These are phyloP conservation scores for Oreochromis grahami DNA, from an alignment of 2,797 vertebrate genomes.

Conservation along the genomic window DNA sequence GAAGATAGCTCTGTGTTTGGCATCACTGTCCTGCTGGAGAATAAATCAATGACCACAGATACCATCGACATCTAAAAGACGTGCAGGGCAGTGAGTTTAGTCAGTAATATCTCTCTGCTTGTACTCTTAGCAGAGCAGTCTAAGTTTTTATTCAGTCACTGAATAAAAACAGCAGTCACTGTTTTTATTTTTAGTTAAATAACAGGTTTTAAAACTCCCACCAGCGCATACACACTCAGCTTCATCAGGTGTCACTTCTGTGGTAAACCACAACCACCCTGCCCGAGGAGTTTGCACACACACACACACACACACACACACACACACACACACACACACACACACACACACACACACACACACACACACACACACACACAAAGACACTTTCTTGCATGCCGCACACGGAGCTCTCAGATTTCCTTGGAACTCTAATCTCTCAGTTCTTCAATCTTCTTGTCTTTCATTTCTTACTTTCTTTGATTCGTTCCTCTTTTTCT, in stretches of 20 bases:
- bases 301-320: not conserved
- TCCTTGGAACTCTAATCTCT: conserved; percentile 42
- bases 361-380: not conserved
- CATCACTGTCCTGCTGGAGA: not conserved
- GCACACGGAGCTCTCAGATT: conserved; percentile 36
- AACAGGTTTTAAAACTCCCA: not conserved
- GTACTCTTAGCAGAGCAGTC: not conserved
- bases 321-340: no score
- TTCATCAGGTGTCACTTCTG: conserved; percentile 31
- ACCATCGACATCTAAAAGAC: not conserved
- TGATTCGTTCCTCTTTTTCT: conserved; percentile 35
- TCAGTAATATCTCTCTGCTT: not conserved
- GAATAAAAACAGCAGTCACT: no score
- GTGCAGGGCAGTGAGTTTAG: not conserved
- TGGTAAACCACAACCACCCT: conserved; percentile 16
- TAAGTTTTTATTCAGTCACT: no score
- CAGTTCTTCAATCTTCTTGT: conserved; percentile 37
- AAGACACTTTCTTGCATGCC: not conserved
- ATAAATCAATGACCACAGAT: not conserved
- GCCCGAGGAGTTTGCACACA: conserved; percentile 4
- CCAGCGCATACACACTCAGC: not conserved
- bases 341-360: not conserved
- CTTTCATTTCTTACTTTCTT: conserved; percentile 27
- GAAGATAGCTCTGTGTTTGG: not conserved
- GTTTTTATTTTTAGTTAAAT: not conserved